Evolutionary conservation across 2,888 invertebrate genomes (phyloP).

Genomic region (Agrochola circellaris): DNA sequence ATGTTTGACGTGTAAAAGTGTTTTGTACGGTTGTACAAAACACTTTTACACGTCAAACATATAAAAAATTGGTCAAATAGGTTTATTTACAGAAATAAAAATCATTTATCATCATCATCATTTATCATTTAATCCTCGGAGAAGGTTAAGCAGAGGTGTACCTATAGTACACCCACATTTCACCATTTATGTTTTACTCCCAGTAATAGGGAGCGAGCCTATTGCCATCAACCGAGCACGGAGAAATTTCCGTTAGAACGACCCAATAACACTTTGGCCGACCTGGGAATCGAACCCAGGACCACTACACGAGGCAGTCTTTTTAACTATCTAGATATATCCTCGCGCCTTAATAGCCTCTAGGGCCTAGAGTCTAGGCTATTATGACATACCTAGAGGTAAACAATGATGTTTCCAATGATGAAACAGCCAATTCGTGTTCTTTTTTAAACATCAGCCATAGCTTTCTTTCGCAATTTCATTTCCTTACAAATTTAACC

Average conservation of each 20-base stretch:
- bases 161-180: neutral
- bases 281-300: neutral
- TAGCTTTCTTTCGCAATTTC: neutral
- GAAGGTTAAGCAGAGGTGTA: neutral
- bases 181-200: neutral
- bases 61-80: no score
- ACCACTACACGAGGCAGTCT: neutral
- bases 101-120: no score
- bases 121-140: no score
- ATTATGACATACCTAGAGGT: no score
- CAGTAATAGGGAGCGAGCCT: neutral
- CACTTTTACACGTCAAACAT: no score
- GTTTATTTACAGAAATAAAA: no score
- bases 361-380: no score
- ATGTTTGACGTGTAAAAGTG: no score
- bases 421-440: neutral
- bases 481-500: neutral
- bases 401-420: neutral
- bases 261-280: neutral
- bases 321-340: no score
- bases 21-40: no score
- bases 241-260: neutral
- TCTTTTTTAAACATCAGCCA: neutral
- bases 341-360: no score
- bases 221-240: neutral